Evolutionary conservation across 2,888 invertebrate genomes (phyloP).

Genomic region (Xanthostigma xanthostigma): DNA sequence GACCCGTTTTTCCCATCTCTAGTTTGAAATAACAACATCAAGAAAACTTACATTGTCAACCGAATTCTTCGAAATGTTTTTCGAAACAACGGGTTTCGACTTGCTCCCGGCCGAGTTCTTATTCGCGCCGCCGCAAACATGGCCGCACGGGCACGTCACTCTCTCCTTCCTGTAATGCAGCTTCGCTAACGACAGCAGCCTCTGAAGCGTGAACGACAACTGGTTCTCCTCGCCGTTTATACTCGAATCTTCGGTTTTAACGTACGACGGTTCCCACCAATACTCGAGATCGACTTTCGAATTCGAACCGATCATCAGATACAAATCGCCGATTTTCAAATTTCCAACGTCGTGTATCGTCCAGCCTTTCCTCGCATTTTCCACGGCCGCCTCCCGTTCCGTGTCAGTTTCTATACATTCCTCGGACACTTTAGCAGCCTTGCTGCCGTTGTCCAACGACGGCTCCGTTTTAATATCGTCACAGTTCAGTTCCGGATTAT

Average conservation of each 20-base stretch:
- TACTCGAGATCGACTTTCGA: constrained; percentile 64
- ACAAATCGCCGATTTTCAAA: constrained; percentile 77
- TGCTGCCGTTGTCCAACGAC: constrained; percentile 8
- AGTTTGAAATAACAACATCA: not conserved
- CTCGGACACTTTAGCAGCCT: not conserved
- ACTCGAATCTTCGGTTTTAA: constrained; percentile 6
- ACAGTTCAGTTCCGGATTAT: constrained; percentile 31
- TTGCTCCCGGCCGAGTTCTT: not conserved
- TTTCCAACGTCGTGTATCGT: constrained; percentile 58
- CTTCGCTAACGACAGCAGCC: constrained; percentile 39
- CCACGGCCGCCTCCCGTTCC: constrained; percentile 1
- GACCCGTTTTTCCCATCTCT: too few species aligned
- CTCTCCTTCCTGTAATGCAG: constrained; percentile 25
- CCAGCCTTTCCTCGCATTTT: constrained; percentile 53
- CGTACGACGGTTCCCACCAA: constrained; percentile 46
- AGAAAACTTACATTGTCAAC: not conserved
- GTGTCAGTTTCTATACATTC: constrained; percentile 1
- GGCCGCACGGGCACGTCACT: constrained; percentile 39
- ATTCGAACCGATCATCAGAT: constrained; percentile 69
- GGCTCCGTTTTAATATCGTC: constrained; percentile 43
- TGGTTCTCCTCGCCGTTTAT: constrained; percentile 10
- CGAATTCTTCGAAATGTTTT: constrained; percentile 4
- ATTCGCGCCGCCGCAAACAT: constrained; percentile 29
- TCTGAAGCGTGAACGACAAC: constrained; percentile 30
- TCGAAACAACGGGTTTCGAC: not conserved